Evolutionary conservation across 2,113 vertebrate genomes (phyloP), one percentile per base, ranked within the genome.

Genomic region (Centropristis striata): DNA sequence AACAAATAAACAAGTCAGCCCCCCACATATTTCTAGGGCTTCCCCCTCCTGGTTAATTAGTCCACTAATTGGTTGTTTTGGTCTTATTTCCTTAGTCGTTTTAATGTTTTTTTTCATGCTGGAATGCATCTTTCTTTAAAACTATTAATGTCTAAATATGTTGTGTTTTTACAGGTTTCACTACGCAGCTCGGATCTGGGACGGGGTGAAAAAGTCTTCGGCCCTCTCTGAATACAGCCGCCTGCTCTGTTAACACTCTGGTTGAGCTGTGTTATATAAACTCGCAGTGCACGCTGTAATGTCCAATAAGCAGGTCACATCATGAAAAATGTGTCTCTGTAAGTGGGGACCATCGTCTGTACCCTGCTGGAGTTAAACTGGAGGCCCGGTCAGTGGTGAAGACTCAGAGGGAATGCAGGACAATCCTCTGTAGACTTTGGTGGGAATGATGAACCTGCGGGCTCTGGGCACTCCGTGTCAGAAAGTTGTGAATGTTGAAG

Each of bases 181-280:
- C 87, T 98, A 97, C 0, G 96, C 97, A 0, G 96, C 97, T 63
- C 95, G 96, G 28, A 98, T 98, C 92, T 98, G 97, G 97, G 96
- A 98, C 0, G 95, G 96, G 2, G 97, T 98, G 72, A 97, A 97
- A 57, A 98, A 98, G 80, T 98, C 97, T 2, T 96, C 97, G 0
- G 97, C 96, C 0, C 93, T 98, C 18, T 96, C 96, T 0, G 97
- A 98, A 80, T 98, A 98, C 91, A 97, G 97, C 88, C 96, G 97
- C 15, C 91, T 97, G 78, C 92, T 97, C 72, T 95, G 96, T 28
- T 97, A 93, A 81, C 39, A 4, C 8, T 25, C 27, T 1, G 28
- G 36, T 21, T 47, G 12, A 28, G 10, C 15, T 70, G 50, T 59
- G 47, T 49, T 21, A 1, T n/a, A 2, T 20, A 18, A 28, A 32